Evolutionary conservation across 1,140 invertebrate genomes (phyloP).

Genomic region (Acromyrmex heyeri): DNA sequence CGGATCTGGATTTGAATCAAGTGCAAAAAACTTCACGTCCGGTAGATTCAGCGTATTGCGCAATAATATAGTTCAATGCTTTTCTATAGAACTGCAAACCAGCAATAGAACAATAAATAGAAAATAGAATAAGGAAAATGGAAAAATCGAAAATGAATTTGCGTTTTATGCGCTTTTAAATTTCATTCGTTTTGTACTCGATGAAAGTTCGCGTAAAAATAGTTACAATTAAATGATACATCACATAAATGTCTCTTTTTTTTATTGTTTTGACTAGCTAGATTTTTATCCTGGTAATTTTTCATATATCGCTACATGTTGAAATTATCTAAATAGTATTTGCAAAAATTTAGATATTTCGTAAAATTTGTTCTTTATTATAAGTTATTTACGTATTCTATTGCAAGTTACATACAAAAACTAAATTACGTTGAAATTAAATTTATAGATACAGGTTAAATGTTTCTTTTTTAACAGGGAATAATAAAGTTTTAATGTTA

Average conservation of each 20-base stretch:
- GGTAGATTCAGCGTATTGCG: conserved; percentile 10
- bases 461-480: neutral
- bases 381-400: neutral
- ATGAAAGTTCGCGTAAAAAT: neutral
- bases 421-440: conserved; percentile 2
- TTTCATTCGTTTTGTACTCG: neutral
- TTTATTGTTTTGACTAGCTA: neutral
- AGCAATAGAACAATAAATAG: neutral
- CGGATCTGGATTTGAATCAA: conserved; percentile 24
- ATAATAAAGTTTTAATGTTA: neutral
- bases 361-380: neutral
- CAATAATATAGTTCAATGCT: neutral
- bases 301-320: neutral
- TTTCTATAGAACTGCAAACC: neutral
- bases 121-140: neutral
- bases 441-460: neutral
- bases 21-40: conserved; percentile 20
- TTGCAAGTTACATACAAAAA: neutral
- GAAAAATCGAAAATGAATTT: neutral
- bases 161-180: conserved; percentile 28
- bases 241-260: conserved; percentile 3
- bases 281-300: neutral
- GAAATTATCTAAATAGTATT: neutral
- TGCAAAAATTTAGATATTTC: neutral
- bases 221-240: neutral